Evolutionary conservation across 1,140 invertebrate species (phyloP).

Genomic region (Hyphantria cunea): DNA sequence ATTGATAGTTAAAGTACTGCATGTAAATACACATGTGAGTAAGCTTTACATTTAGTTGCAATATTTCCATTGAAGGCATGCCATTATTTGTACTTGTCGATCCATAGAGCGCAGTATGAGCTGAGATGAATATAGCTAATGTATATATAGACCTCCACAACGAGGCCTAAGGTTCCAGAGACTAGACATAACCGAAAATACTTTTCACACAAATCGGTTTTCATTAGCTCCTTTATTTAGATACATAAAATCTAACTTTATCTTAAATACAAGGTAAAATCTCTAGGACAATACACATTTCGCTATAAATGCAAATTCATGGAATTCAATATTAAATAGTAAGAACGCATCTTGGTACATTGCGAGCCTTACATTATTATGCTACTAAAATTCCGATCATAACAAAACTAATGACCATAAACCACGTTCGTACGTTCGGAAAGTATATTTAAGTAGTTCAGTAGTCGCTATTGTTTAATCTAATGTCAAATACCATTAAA

Average conservation of each 20-base stretch:
- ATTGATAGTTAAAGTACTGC: conserved; percentile 22
- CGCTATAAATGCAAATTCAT: conserved; percentile 82
- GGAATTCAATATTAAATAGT: conserved; percentile 78
- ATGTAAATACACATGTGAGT: conserved; percentile 18
- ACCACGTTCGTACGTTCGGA: conserved; percentile 8
- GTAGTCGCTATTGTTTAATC: conserved; percentile 27
- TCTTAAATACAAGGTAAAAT: conserved; percentile 79
- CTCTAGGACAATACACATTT: conserved; percentile 79
- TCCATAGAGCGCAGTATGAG: conserved; percentile 58
- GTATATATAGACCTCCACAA: conserved; percentile 44
- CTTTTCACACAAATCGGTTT: conserved; percentile 64
- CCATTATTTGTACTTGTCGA: conserved; percentile 75
- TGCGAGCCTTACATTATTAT: conserved; percentile 70
- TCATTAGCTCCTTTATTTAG: conserved; percentile 64
- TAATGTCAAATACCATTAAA: conserved; percentile 24
- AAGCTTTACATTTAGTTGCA: conserved; percentile 19
- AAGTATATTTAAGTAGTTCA: conserved; percentile 26
- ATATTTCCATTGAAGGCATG: conserved; percentile 62
- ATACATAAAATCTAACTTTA: conserved; percentile 71
- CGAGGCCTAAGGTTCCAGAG: conserved; percentile 58
- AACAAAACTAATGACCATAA: conserved; percentile 13
- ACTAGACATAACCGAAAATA: conserved; percentile 77
- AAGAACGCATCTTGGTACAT: conserved; percentile 49
- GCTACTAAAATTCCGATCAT: conserved; percentile 60
- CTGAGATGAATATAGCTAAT: conserved; percentile 53